Base-by-base conservation (phyloP, 2,888 invertebrate genomes). In the Ditula angustiorana region DNA sequence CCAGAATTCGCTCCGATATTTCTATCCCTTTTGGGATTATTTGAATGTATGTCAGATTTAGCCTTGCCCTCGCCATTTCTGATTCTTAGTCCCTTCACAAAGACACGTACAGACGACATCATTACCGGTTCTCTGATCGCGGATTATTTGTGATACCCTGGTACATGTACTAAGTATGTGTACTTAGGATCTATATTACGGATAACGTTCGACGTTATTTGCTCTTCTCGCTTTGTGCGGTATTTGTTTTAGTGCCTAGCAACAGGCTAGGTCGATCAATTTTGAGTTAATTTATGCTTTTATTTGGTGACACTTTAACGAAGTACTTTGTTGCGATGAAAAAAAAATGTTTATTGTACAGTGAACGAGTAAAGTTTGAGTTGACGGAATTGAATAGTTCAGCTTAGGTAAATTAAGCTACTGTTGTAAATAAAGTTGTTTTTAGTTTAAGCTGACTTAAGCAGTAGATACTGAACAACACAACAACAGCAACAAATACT, bases 61-160 rank as follows among this genome's bases (percentile, higher is more conserved):
- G 33, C 41, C n/a, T 61, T 41, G 57, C 75, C 64, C 73, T 69
- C 71, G 66, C 65, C 41, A 61, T 69, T 62, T 66, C 56, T 68
- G 68, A 72, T 71, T 72, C 73, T 73, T 70, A 72, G 74, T 71
- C 71, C 74, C 63, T 68, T 74, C 74, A 77, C 81, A 83, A 83
- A 83, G 83, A 79, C 79, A 78, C 81, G 83, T 79, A 80, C 78
- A 72, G 69, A 73, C 75, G 80, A 77, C 75, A 76, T 81, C 82
- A 81, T 84, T 85, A 86, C 85, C 82, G 81, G 74, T 74, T 75
- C 75, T 76, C 70, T 73, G 80, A 81, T 80, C 76, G 75, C 71
- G 77, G 75, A 79, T 81, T 83, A 83, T 80, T 83, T 81, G 75
- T 77, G 75, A 69, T 72, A 21, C 37, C 55, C 21, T 41, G n/a